Percentiles rank a stretch among this genome's conserved stretches.
Evolutionary conservation across 1,140 invertebrate genomes (phyloP).

Genomic region (Dryas iulia): DNA sequence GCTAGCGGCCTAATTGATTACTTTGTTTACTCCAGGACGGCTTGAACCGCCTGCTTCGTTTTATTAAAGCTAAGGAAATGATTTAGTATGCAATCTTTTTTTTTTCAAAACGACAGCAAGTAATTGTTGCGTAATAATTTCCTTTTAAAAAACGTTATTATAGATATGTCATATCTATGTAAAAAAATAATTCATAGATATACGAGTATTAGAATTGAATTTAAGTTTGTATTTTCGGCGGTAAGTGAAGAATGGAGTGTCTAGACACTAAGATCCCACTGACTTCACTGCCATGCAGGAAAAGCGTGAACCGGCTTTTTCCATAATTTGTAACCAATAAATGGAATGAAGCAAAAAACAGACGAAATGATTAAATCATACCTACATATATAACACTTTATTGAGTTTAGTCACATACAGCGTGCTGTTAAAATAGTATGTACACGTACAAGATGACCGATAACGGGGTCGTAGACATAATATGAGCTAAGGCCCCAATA

Average conservation of each 20-base stretch:
- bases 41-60: constrained; percentile 23
- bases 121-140: too few species aligned
- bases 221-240: too few species aligned
- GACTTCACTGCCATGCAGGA: too few species aligned
- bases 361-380: constrained; percentile 11
- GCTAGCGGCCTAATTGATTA: constrained; percentile 46
- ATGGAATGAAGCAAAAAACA: neutral
- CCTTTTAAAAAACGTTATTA: too few species aligned
- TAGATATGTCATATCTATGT: too few species aligned
- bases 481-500: constrained; percentile 54
- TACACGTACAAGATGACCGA: constrained; percentile 71
- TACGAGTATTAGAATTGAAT: too few species aligned
- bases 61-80: constrained; percentile 7
- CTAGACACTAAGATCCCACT: too few species aligned
- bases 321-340: too few species aligned
- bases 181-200: too few species aligned
- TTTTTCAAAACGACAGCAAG: neutral
- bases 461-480: constrained; percentile 53
- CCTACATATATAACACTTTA: constrained; percentile 17
- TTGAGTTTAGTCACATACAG: constrained; percentile 33
- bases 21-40: constrained; percentile 40
- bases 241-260: too few species aligned
- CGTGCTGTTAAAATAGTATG: constrained; percentile 56
- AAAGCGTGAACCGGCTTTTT: too few species aligned
- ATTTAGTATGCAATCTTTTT: neutral